These are phyloP conservation scores for Spicauda simplicius DNA, from an alignment of 2,888 invertebrate genomes.

Conservation along the genomic window DNA sequence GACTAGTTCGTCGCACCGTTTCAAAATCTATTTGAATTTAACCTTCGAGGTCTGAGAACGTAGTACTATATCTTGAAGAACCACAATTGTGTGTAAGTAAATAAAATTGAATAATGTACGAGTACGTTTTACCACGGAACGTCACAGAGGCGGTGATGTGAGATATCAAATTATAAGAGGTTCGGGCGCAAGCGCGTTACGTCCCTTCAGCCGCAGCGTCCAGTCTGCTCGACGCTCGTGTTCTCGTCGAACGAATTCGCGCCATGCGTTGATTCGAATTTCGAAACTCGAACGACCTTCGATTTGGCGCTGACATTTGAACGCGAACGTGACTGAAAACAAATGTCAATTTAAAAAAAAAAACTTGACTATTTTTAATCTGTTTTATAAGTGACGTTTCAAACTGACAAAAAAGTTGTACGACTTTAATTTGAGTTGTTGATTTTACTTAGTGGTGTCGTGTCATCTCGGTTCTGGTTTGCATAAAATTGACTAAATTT, in stretches of 20 bases:
- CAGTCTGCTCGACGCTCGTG: conserved; percentile 73
- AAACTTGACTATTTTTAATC: conserved; percentile 5
- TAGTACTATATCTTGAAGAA: conserved; percentile 2
- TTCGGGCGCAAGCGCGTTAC: conserved; percentile 72
- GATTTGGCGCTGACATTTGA: conserved; percentile 48
- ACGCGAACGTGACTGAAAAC: conserved; percentile 45
- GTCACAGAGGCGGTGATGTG: conserved; percentile 79
- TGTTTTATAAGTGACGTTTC: conserved; percentile 8
- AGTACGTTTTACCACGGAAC: conserved; percentile 77
- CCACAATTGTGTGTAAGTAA: conserved; percentile 59
- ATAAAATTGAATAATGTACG: conserved; percentile 80
- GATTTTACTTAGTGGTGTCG: conserved; percentile 37
- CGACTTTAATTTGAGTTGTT: conserved; percentile 27
- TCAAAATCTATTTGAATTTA: too few relatives aligned
- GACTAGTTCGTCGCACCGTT: background rate
- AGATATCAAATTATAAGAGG: conserved; percentile 81
- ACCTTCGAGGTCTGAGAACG: background rate
- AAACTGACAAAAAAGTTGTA: conserved; percentile 16
- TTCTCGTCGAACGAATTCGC: conserved; percentile 63
- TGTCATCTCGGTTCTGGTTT: conserved; percentile 37
- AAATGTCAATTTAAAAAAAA: conserved; percentile 12
- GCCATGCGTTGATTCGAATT: conserved; percentile 57
- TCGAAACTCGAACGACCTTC: conserved; percentile 59
- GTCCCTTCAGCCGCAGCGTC: conserved; percentile 55
- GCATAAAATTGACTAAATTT: conserved; percentile 37